phyloP scores from a whole-genome alignment of 2,888 invertebrate species.

The Calameuta filiformis region DNA sequence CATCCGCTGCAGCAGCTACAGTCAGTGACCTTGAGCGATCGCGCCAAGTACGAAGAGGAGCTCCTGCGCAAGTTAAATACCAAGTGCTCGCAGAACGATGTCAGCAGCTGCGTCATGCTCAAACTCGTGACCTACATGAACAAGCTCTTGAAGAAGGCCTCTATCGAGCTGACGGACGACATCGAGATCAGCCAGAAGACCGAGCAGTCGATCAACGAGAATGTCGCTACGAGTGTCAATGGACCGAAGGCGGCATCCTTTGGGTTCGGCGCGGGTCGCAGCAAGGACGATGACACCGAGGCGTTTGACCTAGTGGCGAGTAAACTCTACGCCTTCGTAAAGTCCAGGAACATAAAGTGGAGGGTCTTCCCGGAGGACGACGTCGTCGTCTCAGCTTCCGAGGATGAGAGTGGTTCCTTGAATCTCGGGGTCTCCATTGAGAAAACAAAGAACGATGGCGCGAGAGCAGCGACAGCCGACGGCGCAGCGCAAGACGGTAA shows the following conservation, averaged over 20 bases:
- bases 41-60: slow-evolving; percentile 73
- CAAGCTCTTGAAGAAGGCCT: slow-evolving; percentile 81
- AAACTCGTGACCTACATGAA: slow-evolving; percentile 87
- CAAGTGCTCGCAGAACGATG: slow-evolving; percentile 82
- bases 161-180: slow-evolving; percentile 81
- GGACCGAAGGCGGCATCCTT: slow-evolving; percentile 59
- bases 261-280: slow-evolving; percentile 70
- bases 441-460: slow-evolving; percentile 68
- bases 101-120: slow-evolving; percentile 84
- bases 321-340: slow-evolving; percentile 81
- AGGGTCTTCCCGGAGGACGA: slow-evolving; percentile 83
- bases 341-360: slow-evolving; percentile 82
- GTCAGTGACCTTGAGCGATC: slow-evolving; percentile 55
- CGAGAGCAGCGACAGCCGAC: background rate
- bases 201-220: slow-evolving; percentile 69
- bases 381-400: slow-evolving; percentile 78
- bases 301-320: slow-evolving; percentile 75
- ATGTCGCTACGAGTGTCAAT: slow-evolving; percentile 65
- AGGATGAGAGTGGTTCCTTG: slow-evolving; percentile 75
- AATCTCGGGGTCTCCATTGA: slow-evolving; percentile 80
- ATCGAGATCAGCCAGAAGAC: slow-evolving; percentile 79
- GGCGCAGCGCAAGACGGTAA: slow-evolving; percentile 57
- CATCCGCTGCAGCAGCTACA: slow-evolving; percentile 25
- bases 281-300: slow-evolving; percentile 70
- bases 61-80: slow-evolving; percentile 79